These are phyloP conservation scores for Otolemur garnettii DNA, from an alignment of 2,113 vertebrate species.

Conservation along the genomic window DNA sequence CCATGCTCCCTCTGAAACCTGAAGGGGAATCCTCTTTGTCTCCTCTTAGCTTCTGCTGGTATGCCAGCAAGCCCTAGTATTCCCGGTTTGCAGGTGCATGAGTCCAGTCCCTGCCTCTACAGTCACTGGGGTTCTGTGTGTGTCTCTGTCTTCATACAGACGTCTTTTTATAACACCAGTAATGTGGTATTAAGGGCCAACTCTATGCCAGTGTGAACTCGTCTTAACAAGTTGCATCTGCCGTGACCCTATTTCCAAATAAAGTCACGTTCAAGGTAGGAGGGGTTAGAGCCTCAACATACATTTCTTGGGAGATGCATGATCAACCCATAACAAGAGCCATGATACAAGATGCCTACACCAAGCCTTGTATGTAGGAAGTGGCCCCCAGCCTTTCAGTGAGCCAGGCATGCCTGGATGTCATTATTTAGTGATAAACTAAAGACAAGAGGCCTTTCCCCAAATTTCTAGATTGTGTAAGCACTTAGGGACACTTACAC, in stretches of 20 bases:
- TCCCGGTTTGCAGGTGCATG: background rate
- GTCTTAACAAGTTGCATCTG: background rate
- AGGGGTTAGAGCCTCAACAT: background rate
- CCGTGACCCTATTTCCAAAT: conserved; percentile 3
- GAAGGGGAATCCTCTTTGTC: background rate
- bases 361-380: background rate
- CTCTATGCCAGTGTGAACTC: background rate
- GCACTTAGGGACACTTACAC: background rate
- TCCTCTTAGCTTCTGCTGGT: background rate
- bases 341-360: background rate
- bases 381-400: background rate
- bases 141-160: background rate
- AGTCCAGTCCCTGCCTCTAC: background rate
- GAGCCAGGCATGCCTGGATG: background rate
- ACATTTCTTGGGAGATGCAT: background rate
- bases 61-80: background rate
- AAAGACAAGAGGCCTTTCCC: background rate
- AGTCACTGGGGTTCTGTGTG: background rate
- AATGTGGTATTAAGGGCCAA: background rate
- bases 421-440: background rate
- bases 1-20: background rate
- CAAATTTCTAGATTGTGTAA: background rate
- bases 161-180: background rate
- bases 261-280: background rate
- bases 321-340: background rate